Evolutionary conservation across 2,888 invertebrate genomes (phyloP).

Genomic region (Agrypnus murinus): DNA sequence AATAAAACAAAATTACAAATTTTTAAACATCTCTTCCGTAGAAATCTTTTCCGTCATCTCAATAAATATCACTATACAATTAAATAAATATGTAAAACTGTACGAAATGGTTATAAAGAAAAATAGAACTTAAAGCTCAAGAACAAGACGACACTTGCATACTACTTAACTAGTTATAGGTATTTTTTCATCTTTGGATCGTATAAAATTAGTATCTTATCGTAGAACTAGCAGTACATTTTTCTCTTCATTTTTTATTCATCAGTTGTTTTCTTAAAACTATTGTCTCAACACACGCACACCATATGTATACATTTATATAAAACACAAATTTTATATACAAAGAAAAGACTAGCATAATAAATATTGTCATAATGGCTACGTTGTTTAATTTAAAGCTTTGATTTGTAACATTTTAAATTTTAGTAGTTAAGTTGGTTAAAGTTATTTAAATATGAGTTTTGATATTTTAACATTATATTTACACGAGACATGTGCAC

Average conservation of each 20-base stretch:
- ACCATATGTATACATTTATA: conserved; percentile 42
- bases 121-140: neutral
- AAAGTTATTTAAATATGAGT: too few relatives aligned
- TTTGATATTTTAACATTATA: too few relatives aligned
- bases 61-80: too few relatives aligned
- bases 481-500: too few relatives aligned
- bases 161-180: conserved; percentile 52
- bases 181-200: conserved; percentile 69
- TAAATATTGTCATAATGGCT: conserved; percentile 22
- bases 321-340: conserved; percentile 58
- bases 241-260: conserved; percentile 28
- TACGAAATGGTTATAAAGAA: neutral
- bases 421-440: too few relatives aligned
- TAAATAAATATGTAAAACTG: neutral
- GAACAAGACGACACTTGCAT: conserved; percentile 1
- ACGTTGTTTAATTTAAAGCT: conserved; percentile 36
- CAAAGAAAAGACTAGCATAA: conserved; percentile 66
- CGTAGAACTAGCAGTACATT: conserved; percentile 60
- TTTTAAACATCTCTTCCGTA: too few relatives aligned
- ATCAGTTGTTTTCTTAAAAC: conserved; percentile 54
- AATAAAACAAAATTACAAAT: too few relatives aligned
- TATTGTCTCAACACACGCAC: conserved; percentile 61
- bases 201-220: conserved; percentile 69
- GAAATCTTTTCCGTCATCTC: too few relatives aligned
- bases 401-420: too few relatives aligned